Base-by-base conservation (phyloP, 1,140 invertebrate species). In the Pentalonia nigronervosa region DNA sequence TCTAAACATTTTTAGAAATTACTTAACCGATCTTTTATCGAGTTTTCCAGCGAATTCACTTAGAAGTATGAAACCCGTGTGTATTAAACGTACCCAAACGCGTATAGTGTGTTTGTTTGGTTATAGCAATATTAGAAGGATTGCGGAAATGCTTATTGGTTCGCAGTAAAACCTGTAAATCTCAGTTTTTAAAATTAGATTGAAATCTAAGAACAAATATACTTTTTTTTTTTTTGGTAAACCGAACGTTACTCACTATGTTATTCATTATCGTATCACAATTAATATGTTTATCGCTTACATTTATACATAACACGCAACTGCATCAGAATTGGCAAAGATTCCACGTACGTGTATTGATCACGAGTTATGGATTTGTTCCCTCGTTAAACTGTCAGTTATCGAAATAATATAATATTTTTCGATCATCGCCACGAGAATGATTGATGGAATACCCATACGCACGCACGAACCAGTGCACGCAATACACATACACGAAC, bases 341-440 rank as follows among this genome's bases (percentile, higher is more conserved):
- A 34, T 34, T 76, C 20, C 81, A 41, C 41, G 41, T 45, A 11
- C 23, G 30, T n/a, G 45, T 87, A 87, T 87, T 87, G 84, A 87
- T 87, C 30, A 45, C 11, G 9, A 30, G 14, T 17, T 45, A 47
- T 45, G 30, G 84, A 87, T 87, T 87, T 87, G 41, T 86, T 23
- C 45, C 25, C 45, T 47, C 23, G 84, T 87, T 48, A n/a, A n/a
- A 87, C 45, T 87, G 84, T 87, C 84, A 87, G 41, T 87, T 87
- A 30, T 86, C 11, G 84, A 47, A 87, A 25, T 47, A 47, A 48
- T 87, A 76, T 76, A n/a, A n/a, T 47, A 47, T 41, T 45, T 87
- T 45, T 87, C 84, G 41, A 87, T 87, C 41, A 47, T 87, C 84
- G 45, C n/a, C 23, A 47, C 9, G 30, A 48, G 14, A 47, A 87